Conservation (phyloP, 1,140 invertebrate species). For the Lysiphlebus fabarum region DNA sequence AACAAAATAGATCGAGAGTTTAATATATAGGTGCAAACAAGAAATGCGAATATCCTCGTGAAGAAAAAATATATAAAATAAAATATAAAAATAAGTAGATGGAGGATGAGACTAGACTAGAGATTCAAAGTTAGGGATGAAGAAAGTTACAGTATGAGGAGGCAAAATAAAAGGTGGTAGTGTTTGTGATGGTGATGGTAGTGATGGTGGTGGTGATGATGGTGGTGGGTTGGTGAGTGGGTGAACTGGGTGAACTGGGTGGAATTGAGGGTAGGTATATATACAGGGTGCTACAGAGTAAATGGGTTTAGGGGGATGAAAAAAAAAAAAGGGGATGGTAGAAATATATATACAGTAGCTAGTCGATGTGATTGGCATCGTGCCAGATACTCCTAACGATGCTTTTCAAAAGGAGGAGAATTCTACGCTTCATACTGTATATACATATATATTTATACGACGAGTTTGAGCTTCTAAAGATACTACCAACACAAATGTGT, state of each 20-base stretch:
- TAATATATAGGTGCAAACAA: constrained; percentile 46
- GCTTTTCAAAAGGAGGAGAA: constrained; percentile 48
- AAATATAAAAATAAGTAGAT: constrained; percentile 23
- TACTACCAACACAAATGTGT: constrained; percentile 41
- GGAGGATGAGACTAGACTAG: constrained; percentile 29
- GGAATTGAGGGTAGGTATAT: background rate
- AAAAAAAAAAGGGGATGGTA: constrained; percentile 5
- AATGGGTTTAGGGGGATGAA: background rate
- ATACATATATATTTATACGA: constrained; percentile 36
- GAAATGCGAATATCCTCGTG: constrained; percentile 42
- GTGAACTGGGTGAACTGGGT: background rate
- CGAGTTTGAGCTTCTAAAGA: constrained; percentile 39
- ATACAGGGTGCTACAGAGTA: too few relatives aligned
- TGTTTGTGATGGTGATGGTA: constrained; percentile 14
- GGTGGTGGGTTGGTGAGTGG: constrained; percentile 22
- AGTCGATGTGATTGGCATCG: constrained; percentile 51
- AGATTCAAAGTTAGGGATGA: constrained; percentile 14
- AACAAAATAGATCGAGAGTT: constrained; percentile 25
- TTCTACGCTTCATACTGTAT: constrained; percentile 42
- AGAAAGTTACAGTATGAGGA: constrained; percentile 21
- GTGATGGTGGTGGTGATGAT: constrained; percentile 20
- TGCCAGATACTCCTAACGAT: constrained; percentile 51
- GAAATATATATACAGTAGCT: constrained; percentile 45
- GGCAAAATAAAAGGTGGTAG: background rate
- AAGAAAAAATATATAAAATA: too few relatives aligned